Conservation (phyloP, 2,888 invertebrate genomes). For the Acronicta psi region DNA sequence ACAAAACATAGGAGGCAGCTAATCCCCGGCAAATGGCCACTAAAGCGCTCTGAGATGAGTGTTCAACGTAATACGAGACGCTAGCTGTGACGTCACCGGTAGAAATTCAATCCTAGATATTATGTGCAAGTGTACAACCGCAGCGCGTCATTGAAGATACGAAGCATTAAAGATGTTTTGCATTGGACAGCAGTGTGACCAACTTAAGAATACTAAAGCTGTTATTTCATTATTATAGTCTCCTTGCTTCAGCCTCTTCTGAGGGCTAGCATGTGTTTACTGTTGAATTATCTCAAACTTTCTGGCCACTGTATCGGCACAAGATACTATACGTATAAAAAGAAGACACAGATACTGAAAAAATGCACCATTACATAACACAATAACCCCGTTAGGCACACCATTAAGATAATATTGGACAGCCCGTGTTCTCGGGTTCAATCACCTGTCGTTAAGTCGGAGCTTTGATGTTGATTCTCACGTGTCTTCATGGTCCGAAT, state of each 20-base stretch:
- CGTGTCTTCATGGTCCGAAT: constrained; percentile 8
- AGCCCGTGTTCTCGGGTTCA: constrained; percentile 42
- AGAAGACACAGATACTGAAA: background rate
- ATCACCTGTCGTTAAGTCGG: constrained; percentile 47
- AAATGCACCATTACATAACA: constrained; percentile 17
- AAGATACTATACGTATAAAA: no score
- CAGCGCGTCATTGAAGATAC: constrained; percentile 64
- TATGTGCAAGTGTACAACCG: constrained; percentile 27
- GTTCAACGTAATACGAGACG: constrained; percentile 30
- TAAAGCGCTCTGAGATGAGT: constrained; percentile 35
- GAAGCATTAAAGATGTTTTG: constrained; percentile 56
- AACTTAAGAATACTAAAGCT: no score
- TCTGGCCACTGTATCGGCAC: no score
- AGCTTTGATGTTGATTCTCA: constrained; percentile 21
- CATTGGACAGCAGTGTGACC: no score
- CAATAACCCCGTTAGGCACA: constrained; percentile 20
- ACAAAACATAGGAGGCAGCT: constrained; percentile 11
- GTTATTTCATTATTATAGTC: no score
- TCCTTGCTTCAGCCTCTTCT: no score
- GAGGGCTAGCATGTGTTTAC: no score
- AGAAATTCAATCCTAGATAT: constrained; percentile 52
- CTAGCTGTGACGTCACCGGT: constrained; percentile 42
- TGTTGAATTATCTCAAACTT: no score
- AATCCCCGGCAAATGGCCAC: constrained; percentile 34
- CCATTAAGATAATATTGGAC: constrained; percentile 45